phyloP scores from a whole-genome alignment of 2,797 vertebrate species.

The Mormyrus hasselquistii region DNA sequence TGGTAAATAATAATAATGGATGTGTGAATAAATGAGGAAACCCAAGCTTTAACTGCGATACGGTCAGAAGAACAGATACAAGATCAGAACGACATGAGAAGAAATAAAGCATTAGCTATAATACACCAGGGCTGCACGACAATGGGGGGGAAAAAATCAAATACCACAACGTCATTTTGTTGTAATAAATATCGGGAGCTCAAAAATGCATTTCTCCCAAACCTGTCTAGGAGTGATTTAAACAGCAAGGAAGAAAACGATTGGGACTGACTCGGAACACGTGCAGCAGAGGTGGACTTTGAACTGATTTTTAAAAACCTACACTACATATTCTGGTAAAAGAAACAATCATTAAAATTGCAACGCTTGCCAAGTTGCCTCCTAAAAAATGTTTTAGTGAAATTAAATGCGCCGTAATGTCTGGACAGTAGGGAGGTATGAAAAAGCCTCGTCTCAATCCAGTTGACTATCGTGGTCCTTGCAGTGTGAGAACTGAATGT shows the following conservation, averaged over 20 bases:
- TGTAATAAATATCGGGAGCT: not conserved
- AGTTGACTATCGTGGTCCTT: not conserved
- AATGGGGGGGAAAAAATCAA: not conserved
- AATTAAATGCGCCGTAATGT: not conserved
- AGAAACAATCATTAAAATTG: not conserved
- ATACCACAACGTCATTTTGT: not conserved
- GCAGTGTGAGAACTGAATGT: not conserved
- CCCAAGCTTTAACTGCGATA: not conserved
- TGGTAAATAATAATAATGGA: not conserved
- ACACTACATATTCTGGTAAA: not conserved
- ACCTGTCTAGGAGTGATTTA: not conserved
- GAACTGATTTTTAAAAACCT: not conserved
- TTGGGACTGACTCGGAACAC: not conserved
- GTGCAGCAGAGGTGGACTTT: not conserved
- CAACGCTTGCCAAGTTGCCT: not conserved
- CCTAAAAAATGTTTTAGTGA: not conserved
- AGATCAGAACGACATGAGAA: not conserved
- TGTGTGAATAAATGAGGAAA: not conserved
- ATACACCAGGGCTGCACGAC: not conserved
- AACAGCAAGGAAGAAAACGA: not conserved
- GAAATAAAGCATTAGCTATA: not conserved
- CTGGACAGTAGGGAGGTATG: not conserved
- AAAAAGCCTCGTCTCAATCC: not conserved
- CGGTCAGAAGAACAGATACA: not conserved
- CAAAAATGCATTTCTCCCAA: not conserved